Conservation (phyloP, 2,113 vertebrate species). For the Chaetodon trifascialis region DNA sequence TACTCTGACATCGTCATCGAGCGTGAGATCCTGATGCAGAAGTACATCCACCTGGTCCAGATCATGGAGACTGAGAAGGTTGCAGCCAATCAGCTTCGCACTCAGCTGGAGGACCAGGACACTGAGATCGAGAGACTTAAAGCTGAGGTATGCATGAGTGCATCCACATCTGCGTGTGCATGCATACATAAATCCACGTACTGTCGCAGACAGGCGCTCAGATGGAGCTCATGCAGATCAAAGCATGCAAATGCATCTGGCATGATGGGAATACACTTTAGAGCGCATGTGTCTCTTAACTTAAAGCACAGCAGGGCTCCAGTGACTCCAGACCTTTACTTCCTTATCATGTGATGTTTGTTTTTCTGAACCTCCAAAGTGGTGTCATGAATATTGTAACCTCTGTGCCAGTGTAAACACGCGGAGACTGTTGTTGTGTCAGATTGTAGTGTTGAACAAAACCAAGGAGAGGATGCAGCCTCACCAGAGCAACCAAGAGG, state of each 20-base stretch:
- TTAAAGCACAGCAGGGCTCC: conserved; percentile 30
- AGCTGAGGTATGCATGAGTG: conserved; percentile 87
- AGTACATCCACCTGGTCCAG: conserved; percentile 97
- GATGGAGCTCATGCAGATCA: conserved; percentile 13
- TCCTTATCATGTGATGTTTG: conserved; percentile 24
- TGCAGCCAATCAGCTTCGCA: conserved; percentile 94
- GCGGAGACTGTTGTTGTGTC: conserved; percentile 41
- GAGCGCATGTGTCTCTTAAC: neutral
- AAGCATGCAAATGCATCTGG: conserved; percentile 30
- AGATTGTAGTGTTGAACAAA: conserved; percentile 94
- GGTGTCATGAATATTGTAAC: conserved; percentile 49
- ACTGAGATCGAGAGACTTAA: conserved; percentile 97
- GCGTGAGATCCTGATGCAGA: conserved; percentile 97
- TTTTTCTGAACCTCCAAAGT: conserved; percentile 35
- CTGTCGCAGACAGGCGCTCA: neutral
- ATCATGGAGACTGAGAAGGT: conserved; percentile 98
- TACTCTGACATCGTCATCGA: conserved; percentile 95
- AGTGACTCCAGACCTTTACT: conserved; percentile 3
- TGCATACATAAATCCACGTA: conserved; percentile 38
- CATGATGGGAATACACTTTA: conserved; percentile 32
- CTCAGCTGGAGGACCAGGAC: conserved; percentile 98
- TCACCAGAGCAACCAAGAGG: conserved; percentile 90
- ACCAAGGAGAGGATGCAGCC: conserved; percentile 92
- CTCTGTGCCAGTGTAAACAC: neutral
- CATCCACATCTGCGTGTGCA: conserved; percentile 32